Conservation (phyloP, 2,113 vertebrate species). For the Numenius arquata region DNA sequence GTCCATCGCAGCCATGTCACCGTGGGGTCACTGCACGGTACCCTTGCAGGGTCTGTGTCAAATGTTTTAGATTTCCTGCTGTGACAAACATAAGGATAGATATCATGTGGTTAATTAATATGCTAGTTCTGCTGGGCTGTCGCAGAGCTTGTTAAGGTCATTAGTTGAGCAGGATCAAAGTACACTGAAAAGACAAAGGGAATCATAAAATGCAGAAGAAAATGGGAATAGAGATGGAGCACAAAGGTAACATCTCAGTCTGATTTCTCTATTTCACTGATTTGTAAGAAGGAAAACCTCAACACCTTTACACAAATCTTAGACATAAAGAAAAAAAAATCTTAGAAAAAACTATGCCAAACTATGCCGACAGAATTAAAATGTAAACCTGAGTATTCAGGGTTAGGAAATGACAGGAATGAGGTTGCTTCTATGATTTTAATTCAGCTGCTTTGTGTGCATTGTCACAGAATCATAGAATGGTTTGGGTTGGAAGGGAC, state of each 20-base stretch:
- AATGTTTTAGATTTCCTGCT: neutral
- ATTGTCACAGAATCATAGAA: neutral
- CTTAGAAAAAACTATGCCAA: neutral
- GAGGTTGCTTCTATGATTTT: neutral
- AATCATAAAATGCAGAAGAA: neutral
- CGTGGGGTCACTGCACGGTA: no score
- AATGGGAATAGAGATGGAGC: neutral
- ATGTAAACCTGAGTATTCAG: neutral
- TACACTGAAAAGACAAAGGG: neutral
- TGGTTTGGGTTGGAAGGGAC: neutral
- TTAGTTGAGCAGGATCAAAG: neutral
- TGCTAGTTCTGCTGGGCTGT: neutral
- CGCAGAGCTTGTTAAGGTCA: neutral
- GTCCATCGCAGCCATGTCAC: no score
- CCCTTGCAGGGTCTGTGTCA: no score
- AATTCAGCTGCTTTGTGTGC: neutral
- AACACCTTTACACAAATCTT: neutral
- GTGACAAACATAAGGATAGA: neutral
- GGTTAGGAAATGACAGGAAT: neutral
- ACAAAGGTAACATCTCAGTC: neutral
- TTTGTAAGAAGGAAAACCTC: neutral
- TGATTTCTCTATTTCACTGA: neutral
- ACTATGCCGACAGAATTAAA: neutral
- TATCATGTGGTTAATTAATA: neutral
- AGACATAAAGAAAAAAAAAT: neutral